Conservation (phyloP, 2,113 vertebrate species). For the Sigmodon hispidus region DNA sequence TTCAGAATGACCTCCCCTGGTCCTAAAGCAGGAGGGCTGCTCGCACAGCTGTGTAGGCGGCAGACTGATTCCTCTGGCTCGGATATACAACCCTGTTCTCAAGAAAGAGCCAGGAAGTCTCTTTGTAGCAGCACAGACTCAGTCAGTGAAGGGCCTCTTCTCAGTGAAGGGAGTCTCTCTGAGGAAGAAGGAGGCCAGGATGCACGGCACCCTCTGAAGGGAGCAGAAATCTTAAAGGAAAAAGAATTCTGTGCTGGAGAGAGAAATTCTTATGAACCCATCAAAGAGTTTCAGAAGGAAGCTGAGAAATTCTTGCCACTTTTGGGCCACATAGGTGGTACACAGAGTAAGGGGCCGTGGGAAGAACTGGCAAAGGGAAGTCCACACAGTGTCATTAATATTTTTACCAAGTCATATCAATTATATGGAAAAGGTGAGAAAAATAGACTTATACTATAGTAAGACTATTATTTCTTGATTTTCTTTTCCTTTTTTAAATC, state of each 20-base stretch:
- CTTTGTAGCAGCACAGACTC: constrained; percentile 90
- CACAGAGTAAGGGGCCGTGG: constrained; percentile 88
- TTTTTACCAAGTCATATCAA: constrained; percentile 94
- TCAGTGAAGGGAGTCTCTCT: constrained; percentile 92
- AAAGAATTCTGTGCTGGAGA: constrained; percentile 86
- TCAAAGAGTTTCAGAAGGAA: constrained; percentile 93
- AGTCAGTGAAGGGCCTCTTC: constrained; percentile 94
- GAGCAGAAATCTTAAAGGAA: constrained; percentile 83
- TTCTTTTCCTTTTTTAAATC: background rate
- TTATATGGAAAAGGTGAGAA: constrained; percentile 90
- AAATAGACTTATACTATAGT: constrained; percentile 28
- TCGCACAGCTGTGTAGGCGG: constrained; percentile 81
- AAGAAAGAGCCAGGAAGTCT: constrained; percentile 72
- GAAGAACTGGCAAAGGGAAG: constrained; percentile 95
- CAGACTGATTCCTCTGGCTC: constrained; percentile 63
- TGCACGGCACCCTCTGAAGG: constrained; percentile 74
- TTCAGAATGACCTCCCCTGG: constrained; percentile 80
- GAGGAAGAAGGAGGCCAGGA: constrained; percentile 84
- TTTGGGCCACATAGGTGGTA: constrained; percentile 76
- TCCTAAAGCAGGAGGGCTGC: constrained; percentile 77
- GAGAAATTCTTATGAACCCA: constrained; percentile 85
- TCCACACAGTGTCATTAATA: constrained; percentile 97
- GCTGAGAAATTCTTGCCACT: constrained; percentile 89
- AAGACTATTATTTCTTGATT: constrained; percentile 36
- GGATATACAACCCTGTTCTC: constrained; percentile 73